Evolutionary conservation across 1,140 invertebrate species (phyloP), one percentile per base, ranked within the genome.

Genomic region (Atta texana): DNA sequence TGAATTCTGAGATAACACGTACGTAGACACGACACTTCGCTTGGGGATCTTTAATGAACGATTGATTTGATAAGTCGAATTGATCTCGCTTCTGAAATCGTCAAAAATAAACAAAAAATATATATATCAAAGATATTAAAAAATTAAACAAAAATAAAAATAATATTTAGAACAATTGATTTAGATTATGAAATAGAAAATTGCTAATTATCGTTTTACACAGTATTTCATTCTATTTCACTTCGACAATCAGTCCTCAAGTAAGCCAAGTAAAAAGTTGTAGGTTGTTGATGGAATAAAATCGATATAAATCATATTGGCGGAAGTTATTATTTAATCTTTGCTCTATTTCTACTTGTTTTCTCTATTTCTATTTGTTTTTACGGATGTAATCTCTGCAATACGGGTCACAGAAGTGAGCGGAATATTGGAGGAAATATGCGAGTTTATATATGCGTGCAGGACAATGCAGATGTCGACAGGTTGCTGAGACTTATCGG

Each of bases 1-100:
- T 55, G 76, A 86, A 89, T 88, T 63, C 75, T 63, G 55, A 66
- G 82, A 78, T 82, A 76, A 63, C 34, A 66, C 31, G 69, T 61
- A 76, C 12, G 8, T 80, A 85, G 44, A 57, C 81, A 31, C 24
- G 49, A 51, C 82, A 53, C 76, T 88, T 57, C 71, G 66, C 66
- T 69, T 28, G 7, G 39, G 21, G 55, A 75, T 59, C 10, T 59
- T 39, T 39, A 16, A 69, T 75, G 39, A 75, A 61, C 3, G 6
- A 44, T 24, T 21, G 1, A 59, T 61, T 44, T 24, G 31, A 34
- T 34, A 44, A 59, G 39, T 39, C 14, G 1, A 39, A 75, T 59
- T 75, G 34, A 75, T 59, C n/a, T 49, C 39, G 31, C 12, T 74
- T 39, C 39, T 12, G 14, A 59, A 34, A 24, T 3, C 4, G 5